phyloP scores from a whole-genome alignment of 2,113 vertebrate genomes.

The Aptenodytes forsteri region DNA sequence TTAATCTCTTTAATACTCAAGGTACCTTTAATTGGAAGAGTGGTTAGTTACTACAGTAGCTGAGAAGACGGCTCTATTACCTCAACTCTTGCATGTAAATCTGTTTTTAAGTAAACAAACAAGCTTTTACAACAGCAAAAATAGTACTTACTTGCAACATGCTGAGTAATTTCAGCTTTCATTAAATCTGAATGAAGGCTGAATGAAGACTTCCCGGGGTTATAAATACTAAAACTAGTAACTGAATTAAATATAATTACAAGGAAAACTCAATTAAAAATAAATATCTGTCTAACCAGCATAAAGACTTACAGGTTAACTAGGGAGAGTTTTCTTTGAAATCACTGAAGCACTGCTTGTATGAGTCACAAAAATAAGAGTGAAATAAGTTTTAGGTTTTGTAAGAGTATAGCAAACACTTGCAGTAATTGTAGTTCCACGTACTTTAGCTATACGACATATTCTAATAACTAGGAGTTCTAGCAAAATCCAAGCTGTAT shows the following conservation, averaged over 20 bases:
- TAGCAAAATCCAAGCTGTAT: neutral
- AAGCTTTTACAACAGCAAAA: neutral
- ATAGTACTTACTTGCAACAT: neutral
- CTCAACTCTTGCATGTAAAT: neutral
- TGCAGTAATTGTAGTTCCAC: neutral
- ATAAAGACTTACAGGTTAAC: neutral
- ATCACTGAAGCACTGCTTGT: neutral
- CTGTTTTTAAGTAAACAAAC: neutral
- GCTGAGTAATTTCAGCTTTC: constrained; percentile 30
- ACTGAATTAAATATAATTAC: constrained; percentile 32
- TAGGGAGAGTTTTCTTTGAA: neutral
- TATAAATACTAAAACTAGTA: constrained; percentile 11
- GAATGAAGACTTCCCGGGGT: neutral
- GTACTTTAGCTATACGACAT: neutral
- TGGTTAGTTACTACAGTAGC: neutral
- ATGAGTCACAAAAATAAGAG: neutral
- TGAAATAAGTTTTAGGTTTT: neutral
- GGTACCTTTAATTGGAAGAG: neutral
- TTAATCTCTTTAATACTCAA: neutral
- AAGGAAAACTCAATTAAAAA: neutral
- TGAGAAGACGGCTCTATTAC: neutral
- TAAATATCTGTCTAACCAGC: neutral
- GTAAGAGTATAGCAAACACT: neutral
- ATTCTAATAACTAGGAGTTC: neutral
- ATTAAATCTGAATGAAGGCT: neutral